Conservation (phyloP, 2,797 vertebrate species). For the Gila robusta region DNA sequence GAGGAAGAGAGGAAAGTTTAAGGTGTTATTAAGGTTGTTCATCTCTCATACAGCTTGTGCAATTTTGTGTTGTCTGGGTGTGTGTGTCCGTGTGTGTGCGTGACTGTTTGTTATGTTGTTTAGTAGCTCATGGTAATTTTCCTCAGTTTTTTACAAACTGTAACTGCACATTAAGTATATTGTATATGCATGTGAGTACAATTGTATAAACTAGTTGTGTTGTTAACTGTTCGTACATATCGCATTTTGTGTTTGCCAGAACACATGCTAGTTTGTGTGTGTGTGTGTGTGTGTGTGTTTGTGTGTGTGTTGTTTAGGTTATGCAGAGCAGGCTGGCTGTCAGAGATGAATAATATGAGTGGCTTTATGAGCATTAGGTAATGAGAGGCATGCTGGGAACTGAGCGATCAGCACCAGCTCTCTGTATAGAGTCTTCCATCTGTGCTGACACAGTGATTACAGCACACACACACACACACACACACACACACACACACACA, state of each 20-base stretch:
- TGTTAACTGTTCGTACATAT: conserved; percentile 28
- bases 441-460: conserved; percentile 70
- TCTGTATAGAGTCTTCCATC: conserved; percentile 70
- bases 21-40: conserved; percentile 86
- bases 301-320: conserved; percentile 62
- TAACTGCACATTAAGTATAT: conserved; percentile 49
- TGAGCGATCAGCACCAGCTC: conserved; percentile 67
- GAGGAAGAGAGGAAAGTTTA: conserved; percentile 74
- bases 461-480: conserved; percentile 52
- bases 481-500: not conserved
- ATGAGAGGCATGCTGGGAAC: conserved; percentile 79
- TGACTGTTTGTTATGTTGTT: conserved; percentile 42
- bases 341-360: conserved; percentile 81
- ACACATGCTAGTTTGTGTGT: conserved; percentile 58
- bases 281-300: conserved; percentile 51
- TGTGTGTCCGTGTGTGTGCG: conserved; percentile 42
- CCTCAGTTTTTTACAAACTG: conserved; percentile 33
- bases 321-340: conserved; percentile 76
- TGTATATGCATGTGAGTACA: conserved; percentile 36
- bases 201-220: conserved; percentile 58
- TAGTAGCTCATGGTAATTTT: conserved; percentile 37
- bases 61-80: conserved; percentile 51
- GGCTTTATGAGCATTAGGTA: conserved; percentile 80
- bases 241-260: conserved; percentile 42
- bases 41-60: conserved; percentile 72